These are phyloP conservation scores for Chelonoidis abingdonii DNA, from an alignment of 2,113 vertebrate species.

Conservation along the genomic window DNA sequence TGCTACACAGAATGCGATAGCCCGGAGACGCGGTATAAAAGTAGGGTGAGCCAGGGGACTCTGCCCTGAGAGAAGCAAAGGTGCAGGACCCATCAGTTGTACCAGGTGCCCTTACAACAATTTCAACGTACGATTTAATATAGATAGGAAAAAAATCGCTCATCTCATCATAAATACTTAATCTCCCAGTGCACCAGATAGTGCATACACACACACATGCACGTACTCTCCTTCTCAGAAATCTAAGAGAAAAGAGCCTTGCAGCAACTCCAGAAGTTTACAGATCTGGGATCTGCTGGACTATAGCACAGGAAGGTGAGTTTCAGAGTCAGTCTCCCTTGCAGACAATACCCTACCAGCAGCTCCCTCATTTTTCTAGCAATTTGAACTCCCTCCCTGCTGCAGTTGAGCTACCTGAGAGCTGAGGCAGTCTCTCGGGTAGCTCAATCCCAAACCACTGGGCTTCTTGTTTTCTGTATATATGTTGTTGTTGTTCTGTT, in stretches of 20 bases:
- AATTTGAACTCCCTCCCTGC: background rate
- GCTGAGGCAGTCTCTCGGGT: background rate
- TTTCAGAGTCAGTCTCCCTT: background rate
- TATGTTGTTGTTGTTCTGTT: background rate
- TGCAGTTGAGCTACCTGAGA: background rate
- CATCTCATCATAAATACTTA: background rate
- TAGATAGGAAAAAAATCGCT: background rate
- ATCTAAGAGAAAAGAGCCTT: background rate
- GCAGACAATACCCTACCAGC: background rate
- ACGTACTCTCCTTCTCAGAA: background rate
- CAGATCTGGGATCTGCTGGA: background rate
- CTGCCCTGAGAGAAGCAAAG: background rate
- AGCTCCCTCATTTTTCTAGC: background rate
- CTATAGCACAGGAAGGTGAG: background rate
- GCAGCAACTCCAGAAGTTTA: background rate
- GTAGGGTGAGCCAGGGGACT: background rate
- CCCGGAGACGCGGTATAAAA: background rate
- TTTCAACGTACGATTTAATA: background rate
- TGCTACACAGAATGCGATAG: background rate
- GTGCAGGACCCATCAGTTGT: background rate
- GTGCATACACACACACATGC: rapidly evolving
- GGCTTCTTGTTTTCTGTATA: background rate
- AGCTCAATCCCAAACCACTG: background rate
- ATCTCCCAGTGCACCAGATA: background rate
- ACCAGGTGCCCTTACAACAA: background rate